Evolutionary conservation across 2,113 vertebrate genomes (phyloP).

Genomic region (Limanda limanda): DNA sequence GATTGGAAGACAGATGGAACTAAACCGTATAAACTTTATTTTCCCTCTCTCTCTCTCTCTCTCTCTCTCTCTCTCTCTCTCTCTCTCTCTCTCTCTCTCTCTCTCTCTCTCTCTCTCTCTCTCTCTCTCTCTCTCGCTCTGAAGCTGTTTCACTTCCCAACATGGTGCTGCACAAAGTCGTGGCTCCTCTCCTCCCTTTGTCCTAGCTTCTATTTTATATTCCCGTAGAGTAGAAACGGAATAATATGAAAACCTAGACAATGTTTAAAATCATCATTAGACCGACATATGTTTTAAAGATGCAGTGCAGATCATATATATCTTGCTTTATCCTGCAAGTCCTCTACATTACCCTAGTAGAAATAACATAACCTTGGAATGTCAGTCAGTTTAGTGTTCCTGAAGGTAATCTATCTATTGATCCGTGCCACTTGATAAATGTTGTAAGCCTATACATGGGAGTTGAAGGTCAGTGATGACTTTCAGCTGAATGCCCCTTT

Average conservation of each 20-base stretch:
- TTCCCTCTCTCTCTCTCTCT: background rate
- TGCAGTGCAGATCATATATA: background rate
- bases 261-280: slow-evolving; percentile 7
- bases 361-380: slow-evolving; percentile 56
- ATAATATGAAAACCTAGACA: background rate
- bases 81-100: slow-evolving; percentile 7
- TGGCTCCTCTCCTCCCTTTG: slow-evolving; percentile 7
- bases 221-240: background rate
- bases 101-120: background rate
- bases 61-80: no score
- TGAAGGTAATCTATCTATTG: slow-evolving; percentile 62
- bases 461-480: slow-evolving; percentile 58
- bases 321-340: slow-evolving; percentile 9
- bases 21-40: slow-evolving; percentile 30
- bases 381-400: slow-evolving; percentile 67
- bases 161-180: slow-evolving; percentile 35
- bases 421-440: slow-evolving; percentile 68
- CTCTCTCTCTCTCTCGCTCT: slow-evolving; percentile 11
- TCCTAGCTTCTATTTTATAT: background rate
- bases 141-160: slow-evolving; percentile 18
- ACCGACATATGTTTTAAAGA: background rate
- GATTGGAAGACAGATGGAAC: slow-evolving; percentile 74
- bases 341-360: slow-evolving; percentile 38
- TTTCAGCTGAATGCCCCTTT: slow-evolving; percentile 48
- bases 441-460: slow-evolving; percentile 58